These are phyloP conservation scores for Eira barbara DNA, from an alignment of 2,113 vertebrate species.

Conservation along the genomic window DNA sequence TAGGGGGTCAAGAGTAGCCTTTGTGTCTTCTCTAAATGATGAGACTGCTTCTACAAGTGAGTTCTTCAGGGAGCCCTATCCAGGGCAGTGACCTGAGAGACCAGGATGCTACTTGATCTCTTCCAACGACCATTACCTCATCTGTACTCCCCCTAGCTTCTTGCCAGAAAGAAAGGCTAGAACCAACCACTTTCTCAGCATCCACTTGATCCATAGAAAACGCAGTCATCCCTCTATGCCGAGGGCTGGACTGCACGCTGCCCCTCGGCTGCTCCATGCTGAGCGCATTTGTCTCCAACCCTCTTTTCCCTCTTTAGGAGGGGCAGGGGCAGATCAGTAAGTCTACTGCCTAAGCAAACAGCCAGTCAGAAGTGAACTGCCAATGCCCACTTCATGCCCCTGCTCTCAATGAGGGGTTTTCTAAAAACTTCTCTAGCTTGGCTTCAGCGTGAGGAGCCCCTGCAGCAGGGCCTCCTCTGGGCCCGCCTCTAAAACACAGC, in stretches of 20 bases:
- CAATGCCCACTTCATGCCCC: accelerated
- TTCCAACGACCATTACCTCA: neutral
- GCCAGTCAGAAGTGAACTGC: neutral
- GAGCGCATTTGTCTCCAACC: neutral
- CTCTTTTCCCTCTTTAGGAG: neutral
- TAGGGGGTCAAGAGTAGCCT: neutral
- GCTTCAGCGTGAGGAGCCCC: neutral
- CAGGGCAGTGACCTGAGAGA: neutral
- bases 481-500: neutral
- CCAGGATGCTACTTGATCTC: neutral
- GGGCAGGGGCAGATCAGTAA: neutral
- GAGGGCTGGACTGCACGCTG: neutral
- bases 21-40: neutral
- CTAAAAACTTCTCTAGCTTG: neutral
- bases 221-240: neutral
- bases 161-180: neutral
- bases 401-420: neutral
- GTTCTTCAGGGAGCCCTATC: neutral
- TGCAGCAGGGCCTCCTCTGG: neutral
- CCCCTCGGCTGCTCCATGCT: neutral
- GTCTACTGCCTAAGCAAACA: neutral
- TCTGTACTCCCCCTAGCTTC: neutral
- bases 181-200: neutral
- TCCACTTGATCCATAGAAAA: neutral
- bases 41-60: neutral